Percentiles rank a stretch among this genome's conserved stretches.
phyloP scores from a whole-genome alignment of 2,113 vertebrate genomes.

The Fulmarus glacialis region DNA sequence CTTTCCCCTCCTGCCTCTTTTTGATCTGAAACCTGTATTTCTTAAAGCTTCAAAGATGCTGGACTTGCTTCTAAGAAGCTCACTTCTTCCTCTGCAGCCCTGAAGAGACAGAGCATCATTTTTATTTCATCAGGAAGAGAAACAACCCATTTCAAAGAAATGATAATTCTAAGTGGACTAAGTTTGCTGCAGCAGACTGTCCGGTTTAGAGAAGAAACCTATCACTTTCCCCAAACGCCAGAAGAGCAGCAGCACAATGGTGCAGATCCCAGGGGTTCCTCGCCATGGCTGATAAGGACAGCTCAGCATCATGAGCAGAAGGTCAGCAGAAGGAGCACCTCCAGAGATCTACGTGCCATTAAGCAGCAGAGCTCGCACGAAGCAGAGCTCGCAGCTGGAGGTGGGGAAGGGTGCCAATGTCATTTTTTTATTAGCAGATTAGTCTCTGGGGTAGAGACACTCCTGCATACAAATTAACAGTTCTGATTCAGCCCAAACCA shows the following conservation, averaged over 20 bases:
- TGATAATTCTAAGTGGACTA: not conserved
- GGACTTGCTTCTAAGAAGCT: not conserved
- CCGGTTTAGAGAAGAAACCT: not conserved
- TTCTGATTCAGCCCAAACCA: not conserved
- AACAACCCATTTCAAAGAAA: not conserved
- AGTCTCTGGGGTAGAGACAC: not conserved
- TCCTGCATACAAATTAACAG: not conserved
- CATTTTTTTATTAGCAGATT: not conserved
- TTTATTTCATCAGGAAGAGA: not conserved
- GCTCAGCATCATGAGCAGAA: not conserved
- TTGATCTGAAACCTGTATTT: not conserved
- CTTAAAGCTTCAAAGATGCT: not conserved
- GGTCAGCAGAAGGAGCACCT: not conserved
- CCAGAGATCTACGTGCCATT: not conserved
- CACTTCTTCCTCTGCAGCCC: not conserved
- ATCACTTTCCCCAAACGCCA: fast-evolving
- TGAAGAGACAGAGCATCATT: not conserved
- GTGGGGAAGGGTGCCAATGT: not conserved
- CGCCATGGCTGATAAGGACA: not conserved
- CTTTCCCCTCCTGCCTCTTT: not conserved
- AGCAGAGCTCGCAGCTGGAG: not conserved
- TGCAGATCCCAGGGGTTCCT: not conserved
- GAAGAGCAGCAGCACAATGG: not conserved
- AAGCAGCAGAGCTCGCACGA: fast-evolving
- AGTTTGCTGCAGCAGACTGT: not conserved